Conservation (phyloP, 2,888 invertebrate genomes). For the Drosophila greeni region DNA sequence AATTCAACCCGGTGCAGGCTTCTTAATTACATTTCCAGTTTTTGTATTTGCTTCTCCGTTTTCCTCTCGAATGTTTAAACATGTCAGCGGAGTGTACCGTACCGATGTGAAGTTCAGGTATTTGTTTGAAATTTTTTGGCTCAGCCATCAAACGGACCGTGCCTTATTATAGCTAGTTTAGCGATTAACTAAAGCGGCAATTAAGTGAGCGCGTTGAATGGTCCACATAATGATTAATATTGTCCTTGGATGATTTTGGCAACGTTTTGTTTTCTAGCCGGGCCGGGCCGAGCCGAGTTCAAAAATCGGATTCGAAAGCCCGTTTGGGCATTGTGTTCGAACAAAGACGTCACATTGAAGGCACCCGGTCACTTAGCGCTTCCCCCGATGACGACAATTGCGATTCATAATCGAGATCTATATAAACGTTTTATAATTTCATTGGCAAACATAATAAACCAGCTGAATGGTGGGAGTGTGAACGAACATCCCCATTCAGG, state of each 20-base stretch:
- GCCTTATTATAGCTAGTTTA: slow-evolving; percentile 21
- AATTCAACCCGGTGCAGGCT: slow-evolving; percentile 36
- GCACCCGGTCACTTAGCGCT: slow-evolving; percentile 26
- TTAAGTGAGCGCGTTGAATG: slow-evolving; percentile 21
- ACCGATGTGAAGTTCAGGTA: slow-evolving; percentile 6
- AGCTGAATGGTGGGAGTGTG: slow-evolving; percentile 31
- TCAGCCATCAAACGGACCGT: slow-evolving; percentile 23
- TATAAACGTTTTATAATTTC: slow-evolving; percentile 14
- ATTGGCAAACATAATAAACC: slow-evolving; percentile 21
- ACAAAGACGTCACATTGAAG: slow-evolving; percentile 29
- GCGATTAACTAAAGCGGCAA: slow-evolving; percentile 26
- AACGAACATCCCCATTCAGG: slow-evolving; percentile 5
- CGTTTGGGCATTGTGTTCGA: slow-evolving; percentile 14
- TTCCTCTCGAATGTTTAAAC: slow-evolving; percentile 26
- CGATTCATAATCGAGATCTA: slow-evolving; percentile 5
- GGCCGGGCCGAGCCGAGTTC: slow-evolving; percentile 5
- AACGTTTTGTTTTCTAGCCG: slow-evolving; percentile 16
- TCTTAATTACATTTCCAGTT: slow-evolving; percentile 38
- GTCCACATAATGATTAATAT: slow-evolving; percentile 24
- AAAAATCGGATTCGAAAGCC: slow-evolving; percentile 14
- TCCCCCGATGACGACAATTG: slow-evolving; percentile 29
- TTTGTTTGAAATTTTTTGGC: slow-evolving; percentile 23
- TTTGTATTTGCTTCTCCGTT: slow-evolving; percentile 25
- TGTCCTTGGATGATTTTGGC: slow-evolving; percentile 31
- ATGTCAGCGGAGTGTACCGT: slow-evolving; percentile 9